These are phyloP conservation scores for Zosterops lateralis DNA, from an alignment of 2,113 vertebrate genomes.

Conservation along the genomic window DNA sequence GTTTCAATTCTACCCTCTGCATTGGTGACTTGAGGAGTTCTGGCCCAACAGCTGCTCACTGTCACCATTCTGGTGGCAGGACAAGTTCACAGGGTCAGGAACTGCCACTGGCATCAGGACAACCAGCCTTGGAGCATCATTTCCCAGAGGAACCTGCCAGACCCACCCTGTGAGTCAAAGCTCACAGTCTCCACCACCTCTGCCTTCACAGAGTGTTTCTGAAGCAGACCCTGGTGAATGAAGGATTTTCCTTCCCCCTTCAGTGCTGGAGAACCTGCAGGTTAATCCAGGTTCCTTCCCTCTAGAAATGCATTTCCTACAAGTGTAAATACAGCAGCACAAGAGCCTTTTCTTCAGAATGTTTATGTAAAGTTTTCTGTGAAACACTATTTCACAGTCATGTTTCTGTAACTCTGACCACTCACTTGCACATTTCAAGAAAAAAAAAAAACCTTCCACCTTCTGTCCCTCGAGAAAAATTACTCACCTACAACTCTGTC, in stretches of 20 bases:
- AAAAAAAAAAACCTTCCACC: not conserved
- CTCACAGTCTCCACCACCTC: not conserved
- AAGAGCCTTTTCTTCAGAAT: not conserved
- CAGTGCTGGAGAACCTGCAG: not conserved
- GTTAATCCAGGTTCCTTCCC: not conserved
- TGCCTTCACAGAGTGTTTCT: not conserved
- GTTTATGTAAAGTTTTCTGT: not conserved
- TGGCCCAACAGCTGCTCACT: not conserved
- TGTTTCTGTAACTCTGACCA: not conserved
- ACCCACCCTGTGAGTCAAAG: not conserved
- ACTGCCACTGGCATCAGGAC: not conserved
- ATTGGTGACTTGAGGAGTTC: not conserved
- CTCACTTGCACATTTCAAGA: not conserved
- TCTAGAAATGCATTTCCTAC: not conserved
- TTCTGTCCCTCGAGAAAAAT: not conserved
- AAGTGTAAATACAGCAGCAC: not conserved
- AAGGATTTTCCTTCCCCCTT: not conserved
- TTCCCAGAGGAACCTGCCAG: not conserved
- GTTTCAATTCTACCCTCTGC: not conserved
- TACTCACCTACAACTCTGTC: constrained; percentile 92
- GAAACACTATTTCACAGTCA: not conserved
- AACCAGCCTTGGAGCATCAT: rapidly evolving
- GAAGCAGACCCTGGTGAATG: not conserved
- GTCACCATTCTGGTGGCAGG: rapidly evolving
- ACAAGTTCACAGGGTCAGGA: not conserved